Base-by-base conservation (phyloP, 2,888 invertebrate genomes). In the Monochamus alternatus region DNA sequence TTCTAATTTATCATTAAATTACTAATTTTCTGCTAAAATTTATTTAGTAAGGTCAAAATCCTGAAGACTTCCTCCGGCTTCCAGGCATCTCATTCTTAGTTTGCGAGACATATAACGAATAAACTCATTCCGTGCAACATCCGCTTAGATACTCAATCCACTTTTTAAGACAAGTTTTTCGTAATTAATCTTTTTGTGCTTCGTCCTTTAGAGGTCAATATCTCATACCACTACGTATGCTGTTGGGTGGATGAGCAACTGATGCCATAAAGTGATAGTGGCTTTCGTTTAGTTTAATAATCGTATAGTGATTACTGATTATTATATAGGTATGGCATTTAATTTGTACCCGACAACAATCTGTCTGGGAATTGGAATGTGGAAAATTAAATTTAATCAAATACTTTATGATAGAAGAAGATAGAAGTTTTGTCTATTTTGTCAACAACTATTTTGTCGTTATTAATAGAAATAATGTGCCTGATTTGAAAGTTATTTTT, bases 91-190 rank as follows among this genome's bases (percentile, higher is more conserved):
- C 47, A 47, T 47, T 47, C 12, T 47, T 47, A 47, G 9, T 9
- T 47, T 47, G 47, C 47, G 12, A 12, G 12, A 10, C 12, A 12
- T 47, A 47, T 12, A 47, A 47, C 47, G 47, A 47, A 12, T 47
- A 43, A 38, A 38, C 38, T 63, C 43, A 63, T 63, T 38, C 38
- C 38, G 38, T 38, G 38, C 62, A 38, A 65, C 64, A 65, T 65
- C 64, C 64, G 64, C 47, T 65, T 65, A 65, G 64, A 65, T 65
- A 65, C 64, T 47, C 47, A 65, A 44, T 65, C 44, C 31, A 65
- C 64, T 65, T 65, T 65, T 65, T 65, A 65, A 65, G 64, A 65
- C 64, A 65, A 65, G 64, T 65, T 65, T 63, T 65, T 65, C 14
- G 64, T 65, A 65, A 65, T 65, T 65, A 65, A 51, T 44, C 62